Percentiles rank a stretch among this genome's conserved stretches.
Conservation (phyloP, 2,113 vertebrate species). For the Halcyon malimbica region DNA sequence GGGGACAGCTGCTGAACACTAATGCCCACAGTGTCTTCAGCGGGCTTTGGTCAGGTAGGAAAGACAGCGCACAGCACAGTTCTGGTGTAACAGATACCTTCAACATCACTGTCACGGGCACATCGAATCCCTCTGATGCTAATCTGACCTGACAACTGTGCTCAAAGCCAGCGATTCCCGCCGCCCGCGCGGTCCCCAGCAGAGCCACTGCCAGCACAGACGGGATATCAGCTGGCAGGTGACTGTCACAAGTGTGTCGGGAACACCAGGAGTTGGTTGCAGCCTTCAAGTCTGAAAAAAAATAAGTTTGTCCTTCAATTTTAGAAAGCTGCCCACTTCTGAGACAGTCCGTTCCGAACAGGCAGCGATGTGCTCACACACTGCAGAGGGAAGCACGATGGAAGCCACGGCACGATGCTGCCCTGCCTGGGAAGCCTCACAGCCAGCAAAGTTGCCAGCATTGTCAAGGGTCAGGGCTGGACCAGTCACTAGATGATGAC, state of each 20-base stretch:
- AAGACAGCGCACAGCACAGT: neutral
- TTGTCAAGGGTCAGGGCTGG: too few species aligned
- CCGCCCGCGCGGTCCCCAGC: accelerated
- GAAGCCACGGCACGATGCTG: accelerated
- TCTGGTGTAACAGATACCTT: neutral
- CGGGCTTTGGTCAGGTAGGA: neutral
- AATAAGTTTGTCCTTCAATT: neutral
- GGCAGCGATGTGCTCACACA: accelerated
- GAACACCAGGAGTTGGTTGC: neutral
- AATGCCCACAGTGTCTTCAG: neutral
- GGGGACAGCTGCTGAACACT: neutral
- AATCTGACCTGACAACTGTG: neutral
- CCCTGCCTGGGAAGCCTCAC: neutral
- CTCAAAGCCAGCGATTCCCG: neutral
- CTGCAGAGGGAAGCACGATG: accelerated
- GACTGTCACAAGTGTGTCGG: neutral
- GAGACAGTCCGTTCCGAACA: neutral
- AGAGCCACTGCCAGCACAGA: neutral
- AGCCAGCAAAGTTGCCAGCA: too few species aligned
- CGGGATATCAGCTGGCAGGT: neutral
- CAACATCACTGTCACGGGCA: neutral
- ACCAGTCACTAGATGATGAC: too few species aligned
- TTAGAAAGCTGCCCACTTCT: neutral
- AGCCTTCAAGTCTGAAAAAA: neutral
- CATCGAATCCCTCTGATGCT: neutral